Conservation (phyloP, 2,797 vertebrate species). For the Myoxocephalus aenaeus region DNA sequence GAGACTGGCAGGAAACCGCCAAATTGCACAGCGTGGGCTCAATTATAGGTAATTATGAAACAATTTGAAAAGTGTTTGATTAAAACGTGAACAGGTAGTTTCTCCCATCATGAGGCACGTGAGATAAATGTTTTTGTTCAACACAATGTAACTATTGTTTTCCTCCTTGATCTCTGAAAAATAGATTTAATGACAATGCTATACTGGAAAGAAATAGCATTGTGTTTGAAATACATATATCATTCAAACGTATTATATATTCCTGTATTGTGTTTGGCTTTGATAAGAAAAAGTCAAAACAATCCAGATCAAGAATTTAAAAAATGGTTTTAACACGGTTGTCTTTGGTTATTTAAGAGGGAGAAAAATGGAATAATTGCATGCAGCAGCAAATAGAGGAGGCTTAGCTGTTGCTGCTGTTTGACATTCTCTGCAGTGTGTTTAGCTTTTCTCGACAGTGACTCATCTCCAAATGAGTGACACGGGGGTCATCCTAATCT, state of each 20-base stretch:
- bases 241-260: background rate
- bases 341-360: background rate
- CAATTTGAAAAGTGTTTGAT: slow-evolving; percentile 79
- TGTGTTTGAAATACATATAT: background rate
- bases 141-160: slow-evolving; percentile 27
- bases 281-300: background rate
- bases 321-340: background rate
- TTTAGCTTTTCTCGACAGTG: slow-evolving; percentile 73
- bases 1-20: slow-evolving; percentile 68
- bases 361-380: slow-evolving; percentile 5
- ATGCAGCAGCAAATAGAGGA: slow-evolving; percentile 17
- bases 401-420: slow-evolving; percentile 66
- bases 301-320: background rate
- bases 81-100: slow-evolving; percentile 76
- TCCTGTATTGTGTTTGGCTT: background rate
- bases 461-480: slow-evolving; percentile 82
- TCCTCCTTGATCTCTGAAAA: slow-evolving; percentile 23
- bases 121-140: slow-evolving; percentile 53
- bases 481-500: slow-evolving; percentile 81
- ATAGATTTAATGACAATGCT: background rate
- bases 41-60: slow-evolving; percentile 82
- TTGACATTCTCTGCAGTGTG: slow-evolving; percentile 79
- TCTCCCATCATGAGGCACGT: slow-evolving; percentile 51
- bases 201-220: background rate
- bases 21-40: slow-evolving; percentile 76